Conservation (phyloP, 2,888 invertebrate genomes). For the Oeneis ivallda region DNA sequence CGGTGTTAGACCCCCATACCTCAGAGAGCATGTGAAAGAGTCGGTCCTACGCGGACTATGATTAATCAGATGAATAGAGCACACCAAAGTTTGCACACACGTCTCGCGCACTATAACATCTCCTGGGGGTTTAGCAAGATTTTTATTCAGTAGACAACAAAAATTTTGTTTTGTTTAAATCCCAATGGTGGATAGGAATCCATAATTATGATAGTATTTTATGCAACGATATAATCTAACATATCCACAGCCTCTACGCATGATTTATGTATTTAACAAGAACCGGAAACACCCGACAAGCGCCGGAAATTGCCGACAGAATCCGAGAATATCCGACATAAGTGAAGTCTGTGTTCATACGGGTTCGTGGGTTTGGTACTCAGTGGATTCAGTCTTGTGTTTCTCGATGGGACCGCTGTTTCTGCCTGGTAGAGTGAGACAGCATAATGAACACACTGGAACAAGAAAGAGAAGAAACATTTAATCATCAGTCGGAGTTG, state of each 20-base stretch:
- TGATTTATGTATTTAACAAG: background rate
- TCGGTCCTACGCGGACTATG: too few species aligned
- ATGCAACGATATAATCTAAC: background rate
- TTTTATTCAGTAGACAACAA: too few species aligned
- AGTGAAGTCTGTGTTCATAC: slow-evolving; percentile 54
- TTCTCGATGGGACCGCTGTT: slow-evolving; percentile 47
- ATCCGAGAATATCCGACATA: slow-evolving; percentile 19
- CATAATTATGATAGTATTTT: too few species aligned
- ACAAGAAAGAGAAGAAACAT: slow-evolving; percentile 3
- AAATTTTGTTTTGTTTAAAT: too few species aligned
- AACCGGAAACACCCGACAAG: slow-evolving; percentile 16
- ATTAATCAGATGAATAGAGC: too few species aligned
- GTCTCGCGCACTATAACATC: too few species aligned
- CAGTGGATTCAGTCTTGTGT: slow-evolving; percentile 51
- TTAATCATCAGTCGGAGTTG: background rate
- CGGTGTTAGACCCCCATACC: too few species aligned
- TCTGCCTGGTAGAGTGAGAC: slow-evolving; percentile 64
- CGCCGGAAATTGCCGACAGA: slow-evolving; percentile 10
- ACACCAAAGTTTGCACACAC: too few species aligned
- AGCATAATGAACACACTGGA: slow-evolving; percentile 65
- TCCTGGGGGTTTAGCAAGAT: too few species aligned
- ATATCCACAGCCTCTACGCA: slow-evolving; percentile 16
- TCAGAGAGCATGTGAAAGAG: too few species aligned
- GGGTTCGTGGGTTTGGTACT: slow-evolving; percentile 70
- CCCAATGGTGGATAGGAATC: too few species aligned